phyloP scores from a whole-genome alignment of 2,797 vertebrate genomes.

The Cheirogaleus major region DNA sequence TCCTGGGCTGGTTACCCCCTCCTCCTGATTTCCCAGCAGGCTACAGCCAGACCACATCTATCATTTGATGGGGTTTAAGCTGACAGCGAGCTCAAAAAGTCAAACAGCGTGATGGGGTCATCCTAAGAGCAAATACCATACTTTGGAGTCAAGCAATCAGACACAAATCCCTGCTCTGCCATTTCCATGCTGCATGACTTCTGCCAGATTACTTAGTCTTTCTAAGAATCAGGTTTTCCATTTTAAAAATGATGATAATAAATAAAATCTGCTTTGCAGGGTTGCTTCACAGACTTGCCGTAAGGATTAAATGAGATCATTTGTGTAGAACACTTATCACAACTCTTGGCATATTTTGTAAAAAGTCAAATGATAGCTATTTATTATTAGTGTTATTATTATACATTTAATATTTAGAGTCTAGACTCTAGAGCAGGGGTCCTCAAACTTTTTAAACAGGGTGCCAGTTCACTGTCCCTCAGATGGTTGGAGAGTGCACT shows the following conservation, averaged over 20 bases:
- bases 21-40: not conserved
- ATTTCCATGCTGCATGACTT: not conserved
- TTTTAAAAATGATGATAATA: not conserved
- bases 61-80: not conserved
- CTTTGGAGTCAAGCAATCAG: not conserved
- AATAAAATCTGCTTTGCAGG: not conserved
- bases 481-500: too few species aligned
- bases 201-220: not conserved
- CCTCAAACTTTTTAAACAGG: too few species aligned
- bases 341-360: not conserved
- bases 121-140: not conserved
- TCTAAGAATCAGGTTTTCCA: not conserved
- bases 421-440: not conserved
- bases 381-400: not conserved
- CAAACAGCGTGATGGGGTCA: not conserved
- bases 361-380: not conserved
- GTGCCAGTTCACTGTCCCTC: too few species aligned
- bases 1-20: not conserved
- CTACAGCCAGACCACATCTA: not conserved
- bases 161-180: not conserved
- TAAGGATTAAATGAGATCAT: not conserved
- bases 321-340: not conserved
- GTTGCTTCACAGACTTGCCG: not conserved
- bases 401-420: not conserved
- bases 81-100: not conserved